Evolutionary conservation across 2,797 vertebrate species (phyloP), one percentile per base, ranked within the genome.

Genomic region (Diplodus puntazzo): DNA sequence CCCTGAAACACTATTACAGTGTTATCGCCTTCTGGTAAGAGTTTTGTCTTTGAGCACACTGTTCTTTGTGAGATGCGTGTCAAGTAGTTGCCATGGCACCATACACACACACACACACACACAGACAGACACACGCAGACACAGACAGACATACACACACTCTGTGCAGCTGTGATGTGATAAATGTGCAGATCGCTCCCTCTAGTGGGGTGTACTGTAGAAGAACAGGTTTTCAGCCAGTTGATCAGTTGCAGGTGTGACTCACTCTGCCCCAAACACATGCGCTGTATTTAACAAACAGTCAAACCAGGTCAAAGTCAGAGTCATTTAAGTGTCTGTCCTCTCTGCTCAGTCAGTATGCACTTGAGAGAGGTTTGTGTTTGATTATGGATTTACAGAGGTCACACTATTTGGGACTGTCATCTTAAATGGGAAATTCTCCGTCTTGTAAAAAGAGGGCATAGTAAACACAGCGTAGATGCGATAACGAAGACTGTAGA

Each of bases 21-120:
- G 81, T 79, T 91, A 90, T 88, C 75, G 81, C 45, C 54, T 74
- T 88, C 66, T 85, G 73, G 82, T 70, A 87, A 76, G 59, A 77
- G 54, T 53, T 23, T 53, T 43, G 55, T 72, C 83, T 86, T 85
- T 69, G 74, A 74, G 68, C 57, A 75, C 55, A 76, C 34, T 14
- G 68, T 65, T 80, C 74, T 62, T 81, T 83, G 81, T 71, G 54
- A 83, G 71, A 85, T 75, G 84, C 88, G 81, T 88, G 79, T 88
- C 27, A 20, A 70, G 57, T 49, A 68, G 91, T 94, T 94, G 77
- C 88, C 80, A 92, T 92, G 77, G 89, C 63, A 87, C 55, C 50
- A 30, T 71, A 78, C 46, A 76, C 54, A 85, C 45, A 61, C 25
- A 50, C 11, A 43, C 20, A 49, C 20, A 57, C 11, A 27, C 49